phyloP scores from a whole-genome alignment of 2,888 invertebrate genomes.

The Dryomyza anilis region DNA sequence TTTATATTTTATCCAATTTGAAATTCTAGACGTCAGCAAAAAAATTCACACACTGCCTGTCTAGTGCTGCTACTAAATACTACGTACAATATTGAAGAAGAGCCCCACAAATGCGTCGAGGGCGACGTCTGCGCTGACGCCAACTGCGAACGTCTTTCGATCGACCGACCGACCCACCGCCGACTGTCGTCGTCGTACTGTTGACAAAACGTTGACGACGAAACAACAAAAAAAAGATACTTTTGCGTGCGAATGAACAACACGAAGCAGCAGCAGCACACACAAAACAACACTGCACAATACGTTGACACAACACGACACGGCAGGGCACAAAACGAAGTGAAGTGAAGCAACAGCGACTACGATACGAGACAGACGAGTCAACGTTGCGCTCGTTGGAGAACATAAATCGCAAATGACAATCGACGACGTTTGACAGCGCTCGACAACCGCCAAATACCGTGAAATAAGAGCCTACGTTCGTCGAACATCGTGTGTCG shows the following conservation, averaged over 20 bases:
- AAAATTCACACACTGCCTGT: slow-evolving; percentile 16
- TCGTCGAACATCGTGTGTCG: not conserved
- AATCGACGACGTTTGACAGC: slow-evolving; percentile 22
- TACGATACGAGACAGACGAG: not conserved
- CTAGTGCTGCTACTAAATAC: not conserved
- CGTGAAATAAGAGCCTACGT: slow-evolving; percentile 5
- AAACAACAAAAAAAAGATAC: not conserved
- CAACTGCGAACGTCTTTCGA: slow-evolving; percentile 5
- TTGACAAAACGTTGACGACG: slow-evolving; percentile 6
- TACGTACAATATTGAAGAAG: slow-evolving; percentile 3
- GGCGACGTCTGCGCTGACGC: not conserved
- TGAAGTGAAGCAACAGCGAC: not conserved
- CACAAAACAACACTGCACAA: too few species aligned
- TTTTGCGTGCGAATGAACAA: not conserved
- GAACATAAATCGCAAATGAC: slow-evolving; percentile 23
- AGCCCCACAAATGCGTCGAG: slow-evolving; percentile 4
- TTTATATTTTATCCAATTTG: too few species aligned
- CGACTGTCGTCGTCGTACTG: too few species aligned
- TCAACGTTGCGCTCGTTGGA: slow-evolving; percentile 8
- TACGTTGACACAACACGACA: too few species aligned
- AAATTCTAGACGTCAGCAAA: slow-evolving; percentile 30
- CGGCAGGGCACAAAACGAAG: too few species aligned
- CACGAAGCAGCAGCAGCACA: not conserved
- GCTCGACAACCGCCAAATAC: not conserved
- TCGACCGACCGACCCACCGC: too few species aligned